A percentile compares a stretch with the other conserved stretches of the same genome.
These are phyloP conservation scores for Ambastaia sidthimunki DNA, from an alignment of 2,797 vertebrate species.

Conservation along the genomic window DNA sequence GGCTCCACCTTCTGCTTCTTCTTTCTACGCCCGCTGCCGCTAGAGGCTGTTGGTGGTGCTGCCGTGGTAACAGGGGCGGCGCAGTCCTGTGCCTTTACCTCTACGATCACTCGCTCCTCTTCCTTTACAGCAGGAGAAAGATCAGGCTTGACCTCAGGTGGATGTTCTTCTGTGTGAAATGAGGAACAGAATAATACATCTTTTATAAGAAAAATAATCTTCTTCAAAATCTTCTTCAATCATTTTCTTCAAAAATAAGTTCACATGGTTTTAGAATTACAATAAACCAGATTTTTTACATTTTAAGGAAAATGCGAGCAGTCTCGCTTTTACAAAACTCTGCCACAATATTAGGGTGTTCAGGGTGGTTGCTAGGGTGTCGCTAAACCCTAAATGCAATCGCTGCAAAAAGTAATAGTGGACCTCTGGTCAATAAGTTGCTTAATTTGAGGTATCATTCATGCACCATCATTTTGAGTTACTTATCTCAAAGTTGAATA, in stretches of 20 bases:
- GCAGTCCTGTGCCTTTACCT: slow-evolving; percentile 85
- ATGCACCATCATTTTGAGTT: not conserved
- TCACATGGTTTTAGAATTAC: too few species aligned
- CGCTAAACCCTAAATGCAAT: too few species aligned
- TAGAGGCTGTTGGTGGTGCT: slow-evolving; percentile 38
- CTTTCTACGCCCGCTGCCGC: slow-evolving; percentile 83
- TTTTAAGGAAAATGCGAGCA: not conserved
- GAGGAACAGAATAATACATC: too few species aligned
- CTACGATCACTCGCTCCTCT: slow-evolving; percentile 75
- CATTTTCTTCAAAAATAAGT: too few species aligned
- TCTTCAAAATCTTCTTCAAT: too few species aligned
- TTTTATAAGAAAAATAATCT: slow-evolving; percentile 48
- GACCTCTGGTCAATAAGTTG: not conserved
- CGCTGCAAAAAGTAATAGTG: not conserved
- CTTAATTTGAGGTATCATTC: not conserved
- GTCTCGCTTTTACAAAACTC: not conserved
- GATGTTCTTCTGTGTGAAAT: slow-evolving; percentile 79
- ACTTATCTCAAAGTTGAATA: too few species aligned
- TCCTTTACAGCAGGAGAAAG: slow-evolving; percentile 81
- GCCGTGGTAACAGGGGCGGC: slow-evolving; percentile 37
- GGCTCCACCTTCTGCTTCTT: slow-evolving; percentile 92
- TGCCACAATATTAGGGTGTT: not conserved
- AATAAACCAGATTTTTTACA: not conserved
- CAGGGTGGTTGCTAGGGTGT: too few species aligned
- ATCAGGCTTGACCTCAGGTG: slow-evolving; percentile 80